Conservation (phyloP, 1,140 invertebrate genomes). For the Anastatus disparis region DNA sequence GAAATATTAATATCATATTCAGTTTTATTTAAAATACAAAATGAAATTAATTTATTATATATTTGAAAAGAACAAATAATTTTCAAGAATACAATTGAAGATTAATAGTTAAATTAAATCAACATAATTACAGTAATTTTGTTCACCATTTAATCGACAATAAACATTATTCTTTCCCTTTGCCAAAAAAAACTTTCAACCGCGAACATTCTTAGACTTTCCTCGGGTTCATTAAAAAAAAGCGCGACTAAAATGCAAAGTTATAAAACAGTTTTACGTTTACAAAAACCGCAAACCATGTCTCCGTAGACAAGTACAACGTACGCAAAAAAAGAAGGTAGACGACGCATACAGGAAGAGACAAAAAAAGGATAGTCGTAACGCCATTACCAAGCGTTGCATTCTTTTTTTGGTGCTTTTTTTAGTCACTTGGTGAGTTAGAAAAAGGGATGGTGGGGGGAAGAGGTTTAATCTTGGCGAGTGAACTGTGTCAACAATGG, state of each 20-base stretch:
- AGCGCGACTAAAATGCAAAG: background rate
- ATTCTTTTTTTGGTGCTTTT: conserved; percentile 1
- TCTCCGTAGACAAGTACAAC: background rate
- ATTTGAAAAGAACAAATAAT: too few species aligned
- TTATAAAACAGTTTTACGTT: too few species aligned
- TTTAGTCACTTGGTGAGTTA: background rate
- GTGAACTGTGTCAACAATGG: conserved; percentile 44
- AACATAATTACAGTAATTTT: too few species aligned
- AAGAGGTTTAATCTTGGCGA: conserved; percentile 26
- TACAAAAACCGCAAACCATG: background rate
- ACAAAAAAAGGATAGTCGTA: too few species aligned
- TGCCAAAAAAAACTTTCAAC: background rate
- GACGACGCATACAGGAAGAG: too few species aligned
- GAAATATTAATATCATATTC: too few species aligned
- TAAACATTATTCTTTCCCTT: background rate
- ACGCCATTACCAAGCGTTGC: background rate
- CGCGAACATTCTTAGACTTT: background rate
- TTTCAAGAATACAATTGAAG: too few species aligned
- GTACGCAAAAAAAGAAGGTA: background rate
- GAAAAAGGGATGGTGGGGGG: too few species aligned
- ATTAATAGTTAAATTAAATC: too few species aligned
- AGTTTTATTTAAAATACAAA: too few species aligned
- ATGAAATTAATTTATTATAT: too few species aligned
- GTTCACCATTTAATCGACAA: too few species aligned
- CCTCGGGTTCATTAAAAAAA: conserved; percentile 17